Evolutionary conservation across 2,113 vertebrate genomes (phyloP).

Genomic region (Arenaria interpres): DNA sequence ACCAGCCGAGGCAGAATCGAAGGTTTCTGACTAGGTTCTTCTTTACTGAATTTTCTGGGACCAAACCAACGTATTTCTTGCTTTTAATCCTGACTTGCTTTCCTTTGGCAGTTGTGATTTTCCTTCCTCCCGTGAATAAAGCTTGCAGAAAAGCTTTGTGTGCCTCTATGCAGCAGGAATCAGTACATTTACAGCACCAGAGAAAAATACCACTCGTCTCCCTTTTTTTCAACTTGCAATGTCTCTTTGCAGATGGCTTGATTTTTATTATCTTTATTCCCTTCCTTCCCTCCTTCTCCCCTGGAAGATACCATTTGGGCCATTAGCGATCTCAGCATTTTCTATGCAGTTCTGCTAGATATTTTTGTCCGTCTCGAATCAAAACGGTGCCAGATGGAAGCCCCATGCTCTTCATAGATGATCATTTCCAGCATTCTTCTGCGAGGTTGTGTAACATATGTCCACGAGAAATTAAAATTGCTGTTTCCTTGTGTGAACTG

Average conservation of each 20-base stretch:
- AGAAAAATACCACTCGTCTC: background rate
- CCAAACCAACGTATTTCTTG: background rate
- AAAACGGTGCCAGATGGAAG: conserved; percentile 59
- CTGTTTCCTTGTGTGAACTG: background rate
- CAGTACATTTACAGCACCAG: background rate
- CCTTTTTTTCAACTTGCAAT: background rate
- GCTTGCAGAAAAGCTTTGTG: background rate
- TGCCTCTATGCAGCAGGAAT: background rate
- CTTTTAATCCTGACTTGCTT: background rate
- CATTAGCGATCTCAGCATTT: background rate
- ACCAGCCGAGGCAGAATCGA: accelerated
- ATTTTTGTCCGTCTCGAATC: conserved; percentile 23
- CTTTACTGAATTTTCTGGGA: background rate
- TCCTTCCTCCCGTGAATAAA: background rate
- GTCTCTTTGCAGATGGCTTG: background rate
- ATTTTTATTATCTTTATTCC: background rate
- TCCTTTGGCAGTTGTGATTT: background rate
- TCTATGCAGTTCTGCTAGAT: background rate
- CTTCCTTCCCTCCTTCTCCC: background rate
- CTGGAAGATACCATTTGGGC: background rate
- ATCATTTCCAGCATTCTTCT: conserved; percentile 65
- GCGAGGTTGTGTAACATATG: conserved; percentile 35
- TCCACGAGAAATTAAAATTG: conserved; percentile 48
- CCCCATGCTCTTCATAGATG: conserved; percentile 50
- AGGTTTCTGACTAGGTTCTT: background rate